Base-by-base conservation (phyloP, 2,113 vertebrate species). In the Pagrus major region DNA sequence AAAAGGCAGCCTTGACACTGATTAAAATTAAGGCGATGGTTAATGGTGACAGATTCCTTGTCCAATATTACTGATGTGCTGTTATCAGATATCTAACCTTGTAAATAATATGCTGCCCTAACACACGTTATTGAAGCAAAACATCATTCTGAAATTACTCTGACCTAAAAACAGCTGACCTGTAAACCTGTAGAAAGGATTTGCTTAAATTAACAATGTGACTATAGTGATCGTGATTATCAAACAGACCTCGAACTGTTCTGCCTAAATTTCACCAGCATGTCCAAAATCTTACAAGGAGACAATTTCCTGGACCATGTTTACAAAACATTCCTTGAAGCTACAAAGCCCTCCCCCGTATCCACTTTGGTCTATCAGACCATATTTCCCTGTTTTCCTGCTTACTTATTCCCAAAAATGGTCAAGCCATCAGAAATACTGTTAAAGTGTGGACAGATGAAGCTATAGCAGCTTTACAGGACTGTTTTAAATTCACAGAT, bases 1-100 rank as follows among this genome's bases (percentile, higher is more conserved):
- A 76, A 82, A 73, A 35, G 54, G 65, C 20, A 37, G 61, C 81
- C 87, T 81, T 78, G 69, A 63, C 56, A 39, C 25, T 49, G n/a
- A 74, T 66, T 44, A 12, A 66, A 61, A 35, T 60, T n/a, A 80
- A 4, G 33, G 42, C 0, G 33, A 4, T 31, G 44, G 10, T 16
- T 44, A 33, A 67, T 3, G 4, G 20, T 29, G 35, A 71, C 23
- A 33, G 27, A 31, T 1, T 56, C 7, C n/a, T 29, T 10, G 2
- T 47, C 29, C 27, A 63, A 66, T 64, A 58, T 52, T 60, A 49
- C 29, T 59, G 31, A 71, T 63, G 47, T 4, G n/a, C 33, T 49
- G 56, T 29, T 4, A 41, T 72, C n/a, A 77, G 0, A 77, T 23
- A 66, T 51, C 8, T 16, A 8, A 65, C 15, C 41, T 75, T 9